A percentile compares a stretch with the other conserved stretches of the same genome.
These are phyloP conservation scores for Temnothorax longispinosus DNA, from an alignment of 1,140 invertebrate genomes.

Conservation along the genomic window DNA sequence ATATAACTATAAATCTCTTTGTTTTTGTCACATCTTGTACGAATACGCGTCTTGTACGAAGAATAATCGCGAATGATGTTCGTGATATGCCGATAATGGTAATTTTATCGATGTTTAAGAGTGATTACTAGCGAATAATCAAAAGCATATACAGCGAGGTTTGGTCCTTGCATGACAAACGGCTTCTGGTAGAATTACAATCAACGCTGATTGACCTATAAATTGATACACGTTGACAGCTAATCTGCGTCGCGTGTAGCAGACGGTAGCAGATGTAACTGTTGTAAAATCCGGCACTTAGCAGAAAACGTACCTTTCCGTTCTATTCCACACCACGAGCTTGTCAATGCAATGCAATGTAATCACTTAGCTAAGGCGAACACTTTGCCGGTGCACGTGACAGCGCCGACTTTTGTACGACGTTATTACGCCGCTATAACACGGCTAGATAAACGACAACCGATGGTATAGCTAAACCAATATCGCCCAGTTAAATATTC, in stretches of 20 bases:
- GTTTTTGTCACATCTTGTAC: background rate
- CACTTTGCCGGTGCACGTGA: background rate
- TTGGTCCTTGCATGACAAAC: background rate
- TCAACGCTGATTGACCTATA: slow-evolving; percentile 19
- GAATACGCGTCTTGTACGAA: background rate
- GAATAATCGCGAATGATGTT: background rate
- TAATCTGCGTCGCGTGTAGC: slow-evolving; percentile 29
- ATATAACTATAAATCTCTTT: background rate
- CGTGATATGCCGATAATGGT: background rate
- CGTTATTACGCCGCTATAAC: background rate
- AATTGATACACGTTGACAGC: slow-evolving; percentile 23
- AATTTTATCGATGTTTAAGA: background rate
- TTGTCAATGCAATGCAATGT: slow-evolving; percentile 6
- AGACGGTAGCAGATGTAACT: background rate
- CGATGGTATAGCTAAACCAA: slow-evolving; percentile 22
- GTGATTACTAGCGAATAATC: background rate
- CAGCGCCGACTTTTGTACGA: slow-evolving; percentile 22
- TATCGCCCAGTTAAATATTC: slow-evolving; percentile 44
- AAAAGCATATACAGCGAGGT: background rate
- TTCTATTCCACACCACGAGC: background rate
- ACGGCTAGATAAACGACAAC: slow-evolving; percentile 35
- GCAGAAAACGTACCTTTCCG: background rate
- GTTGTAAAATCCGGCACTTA: slow-evolving; percentile 30
- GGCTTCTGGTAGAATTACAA: slow-evolving; percentile 23
- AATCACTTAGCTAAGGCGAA: slow-evolving; percentile 23